Conservation (phyloP, 2,113 vertebrate genomes). For the Piaya cayana region DNA sequence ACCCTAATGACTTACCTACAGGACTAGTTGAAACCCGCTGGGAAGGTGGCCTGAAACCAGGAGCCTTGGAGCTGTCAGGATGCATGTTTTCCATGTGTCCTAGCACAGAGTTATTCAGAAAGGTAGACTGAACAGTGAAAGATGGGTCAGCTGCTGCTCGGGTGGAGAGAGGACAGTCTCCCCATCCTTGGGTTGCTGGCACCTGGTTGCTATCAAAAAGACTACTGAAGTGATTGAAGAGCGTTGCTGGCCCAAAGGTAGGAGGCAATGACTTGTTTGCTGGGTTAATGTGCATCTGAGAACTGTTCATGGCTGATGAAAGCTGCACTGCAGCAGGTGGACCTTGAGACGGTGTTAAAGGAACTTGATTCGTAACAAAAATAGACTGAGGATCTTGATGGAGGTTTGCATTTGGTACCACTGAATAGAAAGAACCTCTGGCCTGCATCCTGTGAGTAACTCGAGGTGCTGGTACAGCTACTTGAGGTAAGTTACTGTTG, state of each 20-base stretch:
- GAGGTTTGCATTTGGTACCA: constrained; percentile 82
- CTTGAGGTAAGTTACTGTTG: constrained; percentile 90
- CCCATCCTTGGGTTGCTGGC: constrained; percentile 94
- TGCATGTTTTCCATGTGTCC: constrained; percentile 92
- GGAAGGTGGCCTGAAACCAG: constrained; percentile 91
- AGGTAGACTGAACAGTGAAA: constrained; percentile 87
- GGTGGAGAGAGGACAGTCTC: constrained; percentile 88
- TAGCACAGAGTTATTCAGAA: constrained; percentile 86
- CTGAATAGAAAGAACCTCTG: constrained; percentile 90
- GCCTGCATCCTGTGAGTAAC: constrained; percentile 91
- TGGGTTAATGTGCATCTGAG: constrained; percentile 92
- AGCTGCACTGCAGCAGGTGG: constrained; percentile 86
- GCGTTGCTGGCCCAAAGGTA: constrained; percentile 89
- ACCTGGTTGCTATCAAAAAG: constrained; percentile 95
- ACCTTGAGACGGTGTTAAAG: constrained; percentile 81
- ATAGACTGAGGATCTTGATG: constrained; percentile 89
- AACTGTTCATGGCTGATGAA: constrained; percentile 91
- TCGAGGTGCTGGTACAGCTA: constrained; percentile 88
- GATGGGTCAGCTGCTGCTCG: constrained; percentile 89
- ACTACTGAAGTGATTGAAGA: constrained; percentile 97
- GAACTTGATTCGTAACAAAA: constrained; percentile 88
- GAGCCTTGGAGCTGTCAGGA: constrained; percentile 93
- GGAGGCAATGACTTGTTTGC: constrained; percentile 89
- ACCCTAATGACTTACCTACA: constrained; percentile 81
- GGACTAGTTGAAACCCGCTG: constrained; percentile 93